Conservation (phyloP, 35 echinoderm and acorn worm species). For the Holothuria glaberrima region DNA sequence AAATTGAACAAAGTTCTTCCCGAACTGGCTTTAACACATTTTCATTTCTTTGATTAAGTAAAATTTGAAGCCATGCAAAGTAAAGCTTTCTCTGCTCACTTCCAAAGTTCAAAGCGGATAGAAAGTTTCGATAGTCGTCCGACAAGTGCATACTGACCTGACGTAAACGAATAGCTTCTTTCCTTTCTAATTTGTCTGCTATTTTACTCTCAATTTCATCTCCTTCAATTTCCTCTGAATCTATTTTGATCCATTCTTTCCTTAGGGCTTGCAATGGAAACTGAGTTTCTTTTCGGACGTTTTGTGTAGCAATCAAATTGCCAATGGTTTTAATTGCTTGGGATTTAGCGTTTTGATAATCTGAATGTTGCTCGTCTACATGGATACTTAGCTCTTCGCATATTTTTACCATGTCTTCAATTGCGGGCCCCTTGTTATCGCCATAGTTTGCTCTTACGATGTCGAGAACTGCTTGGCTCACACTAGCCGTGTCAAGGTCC, state of each 20-base stretch:
- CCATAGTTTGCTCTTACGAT: neutral
- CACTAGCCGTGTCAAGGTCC: neutral
- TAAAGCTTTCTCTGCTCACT: neutral
- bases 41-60: neutral
- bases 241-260: conserved; percentile 20
- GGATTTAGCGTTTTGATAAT: neutral
- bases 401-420: neutral
- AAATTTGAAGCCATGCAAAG: neutral
- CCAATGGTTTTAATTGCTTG: neutral
- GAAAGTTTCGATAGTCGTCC: neutral
- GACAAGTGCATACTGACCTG: neutral
- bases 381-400: neutral
- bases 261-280: conserved; percentile 27
- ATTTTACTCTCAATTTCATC: conserved; percentile 10
- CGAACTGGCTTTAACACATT: neutral
- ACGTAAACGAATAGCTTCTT: neutral
- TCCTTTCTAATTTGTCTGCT: neutral
- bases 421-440: neutral
- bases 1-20: too few relatives aligned
- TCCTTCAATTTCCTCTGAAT: neutral
- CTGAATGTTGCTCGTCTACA: neutral
- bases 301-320: too few relatives aligned
- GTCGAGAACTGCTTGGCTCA: neutral
- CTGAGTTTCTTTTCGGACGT: neutral
- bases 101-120: neutral